Evolutionary conservation across 2,797 vertebrate species (phyloP), one percentile per base, ranked within the genome.

Genomic region (Cryptoprocta ferox): DNA sequence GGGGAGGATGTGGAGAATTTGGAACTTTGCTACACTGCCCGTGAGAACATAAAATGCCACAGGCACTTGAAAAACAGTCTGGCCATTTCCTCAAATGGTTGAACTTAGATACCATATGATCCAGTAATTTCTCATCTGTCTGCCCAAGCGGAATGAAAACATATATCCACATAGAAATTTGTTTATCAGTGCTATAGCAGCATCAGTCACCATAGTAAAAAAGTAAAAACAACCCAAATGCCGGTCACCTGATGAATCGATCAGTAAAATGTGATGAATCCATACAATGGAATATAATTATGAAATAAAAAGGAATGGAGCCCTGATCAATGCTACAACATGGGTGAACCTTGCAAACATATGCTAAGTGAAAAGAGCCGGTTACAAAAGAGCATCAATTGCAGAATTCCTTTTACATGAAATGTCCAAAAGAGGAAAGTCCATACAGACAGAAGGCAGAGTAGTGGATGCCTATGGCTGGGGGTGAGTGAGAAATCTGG

Each of bases 141-240:
- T 50, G n/a, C 53, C 35, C 10, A 53, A 86, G 63, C 80, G 90
- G 95, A 89, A 92, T 37, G 56, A 94, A 85, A 91, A 73, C 4
- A 24, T 14, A 24, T 8, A 70, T 13, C 6, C 18, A 83, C 14
- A 73, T 2, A 15, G 70, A 93, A 53, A 53, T 26, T 12, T 65
- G 24, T 13, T 35, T 6, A 13, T 26, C 26, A 30, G 37, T 75
- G 16, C 82, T 68, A 75, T 2, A 70, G 68, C 6, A 70, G 26
- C 7, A 63, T 87, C 73, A 68, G 63, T 65, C 39, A 28, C 24
- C 59, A 73, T 0, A 59, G 35, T 28, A 71, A 48, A 75, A 79
- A 75, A 37, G 32, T 56, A 2, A 81, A 81, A 73, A 75, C 26
- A 79, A n/a, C 3, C 3, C 61, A 85, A 76, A 68, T 12, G 21